Base-by-base conservation (phyloP, 2,797 vertebrate genomes). In the Pachyuromys duprasi region DNA sequence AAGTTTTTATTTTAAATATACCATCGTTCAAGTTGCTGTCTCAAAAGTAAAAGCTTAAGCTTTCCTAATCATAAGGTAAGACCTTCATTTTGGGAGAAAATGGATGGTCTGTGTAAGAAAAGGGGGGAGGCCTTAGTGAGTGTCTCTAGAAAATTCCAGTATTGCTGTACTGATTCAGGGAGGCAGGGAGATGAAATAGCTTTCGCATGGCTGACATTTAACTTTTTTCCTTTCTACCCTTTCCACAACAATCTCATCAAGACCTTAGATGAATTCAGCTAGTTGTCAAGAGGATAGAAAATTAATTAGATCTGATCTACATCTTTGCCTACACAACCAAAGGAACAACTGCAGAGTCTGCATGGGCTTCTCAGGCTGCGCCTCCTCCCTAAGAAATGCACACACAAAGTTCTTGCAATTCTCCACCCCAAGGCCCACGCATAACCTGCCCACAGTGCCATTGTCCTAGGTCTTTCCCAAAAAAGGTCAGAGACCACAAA, bases 201-300 rank as follows among this genome's bases (percentile, higher is more conserved):
- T 96, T 97, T 86, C 79, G 62, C 14, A 6, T 6, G 14, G 87
- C 89, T 97, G 92, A 93, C 96, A 93, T 55, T 95, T 94, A 24
- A 8, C 90, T 94, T 91, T 96, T 75, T 63, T 6, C 91, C 91
- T 42, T 31, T 69, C 24, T 84, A 91, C 94, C 90, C 3, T 33
- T 96, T 94, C 36, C 91, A 89, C 72, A 93, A 96, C 86, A 97
- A 95, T 89, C 76, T 98, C 89, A 93, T 95, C 79, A 97, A 97
- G 78, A 92, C 75, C 94, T 95, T 82, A 95, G 96, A 97, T 80
- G 95, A 2, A 93, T 91, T 96, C 96, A 97, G 31, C 81, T 91
- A 95, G 92, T 88, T 96, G 94, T 96, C 95, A 95, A 89, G 94
- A 98, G 96, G 88, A 96, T 87, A 94, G 92, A 92, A 72, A 69